A percentile compares a stretch with the other conserved stretches of the same genome.
These are phyloP conservation scores for Erannis defoliaria DNA, from an alignment of 2,888 invertebrate genomes.

Conservation along the genomic window DNA sequence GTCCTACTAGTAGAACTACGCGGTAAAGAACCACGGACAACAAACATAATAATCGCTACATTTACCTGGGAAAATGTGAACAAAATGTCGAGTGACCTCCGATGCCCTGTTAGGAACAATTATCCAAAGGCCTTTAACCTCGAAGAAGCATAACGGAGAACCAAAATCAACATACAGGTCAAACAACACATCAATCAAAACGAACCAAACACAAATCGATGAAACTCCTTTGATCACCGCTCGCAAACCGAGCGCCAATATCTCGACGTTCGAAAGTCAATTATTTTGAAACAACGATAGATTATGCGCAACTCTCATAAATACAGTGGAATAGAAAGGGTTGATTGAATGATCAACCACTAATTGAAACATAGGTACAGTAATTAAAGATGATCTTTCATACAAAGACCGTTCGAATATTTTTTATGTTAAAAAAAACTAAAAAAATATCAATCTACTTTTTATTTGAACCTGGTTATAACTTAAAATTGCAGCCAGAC, in stretches of 20 bases:
- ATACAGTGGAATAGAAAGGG: not conserved
- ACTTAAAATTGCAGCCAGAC: no score
- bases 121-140: constrained; percentile 1
- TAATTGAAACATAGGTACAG: not conserved
- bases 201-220: constrained; percentile 8
- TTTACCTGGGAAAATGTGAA: not conserved
- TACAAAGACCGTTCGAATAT: no score
- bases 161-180: constrained; percentile 10
- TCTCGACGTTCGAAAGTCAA: constrained; percentile 16
- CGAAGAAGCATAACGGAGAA: not conserved
- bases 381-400: no score
- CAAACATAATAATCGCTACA: not conserved
- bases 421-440: no score
- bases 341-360: not conserved
- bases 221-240: constrained; percentile 8
- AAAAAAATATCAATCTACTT: no score
- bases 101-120: not conserved
- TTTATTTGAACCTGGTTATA: no score
- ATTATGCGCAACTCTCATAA: not conserved
- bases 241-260: constrained; percentile 12
- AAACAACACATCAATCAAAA: constrained; percentile 9
- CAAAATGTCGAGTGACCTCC: no score
- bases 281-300: constrained; percentile 16
- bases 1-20: no score
- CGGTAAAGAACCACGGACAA: no score